These are phyloP conservation scores for Aplysia californica DNA, from an alignment of 1,140 invertebrate species.

Conservation along the genomic window DNA sequence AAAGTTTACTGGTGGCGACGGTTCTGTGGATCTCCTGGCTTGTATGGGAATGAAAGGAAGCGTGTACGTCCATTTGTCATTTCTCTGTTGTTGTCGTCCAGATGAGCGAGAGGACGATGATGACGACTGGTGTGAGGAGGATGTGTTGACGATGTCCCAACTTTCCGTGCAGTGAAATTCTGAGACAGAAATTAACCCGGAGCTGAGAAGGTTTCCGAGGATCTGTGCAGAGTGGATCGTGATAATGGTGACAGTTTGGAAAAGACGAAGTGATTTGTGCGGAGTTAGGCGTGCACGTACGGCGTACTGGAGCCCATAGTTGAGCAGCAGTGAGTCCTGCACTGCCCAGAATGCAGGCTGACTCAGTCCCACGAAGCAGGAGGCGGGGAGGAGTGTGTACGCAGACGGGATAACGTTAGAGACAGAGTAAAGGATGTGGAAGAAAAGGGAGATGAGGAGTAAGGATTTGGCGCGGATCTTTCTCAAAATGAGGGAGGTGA, in stretches of 20 bases:
- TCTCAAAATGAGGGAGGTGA: conserved; percentile 26
- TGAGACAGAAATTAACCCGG: conserved; percentile 40
- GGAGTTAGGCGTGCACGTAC: conserved; percentile 30
- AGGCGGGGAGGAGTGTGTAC: conserved; percentile 43
- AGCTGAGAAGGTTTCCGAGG: conserved; percentile 41
- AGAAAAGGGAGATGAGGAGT: conserved; percentile 37
- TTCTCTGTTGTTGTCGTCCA: not conserved
- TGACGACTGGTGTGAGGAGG: not conserved
- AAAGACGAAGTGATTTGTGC: conserved; percentile 36
- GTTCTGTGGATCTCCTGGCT: conserved; percentile 21
- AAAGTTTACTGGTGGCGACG: conserved; percentile 33
- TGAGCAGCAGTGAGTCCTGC: conserved; percentile 38
- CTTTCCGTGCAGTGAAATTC: conserved; percentile 36
- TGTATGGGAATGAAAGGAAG: conserved; percentile 41
- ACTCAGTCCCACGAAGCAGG: conserved; percentile 38
- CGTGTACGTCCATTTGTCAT: conserved; percentile 42
- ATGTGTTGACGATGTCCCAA: conserved; percentile 18
- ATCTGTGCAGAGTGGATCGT: conserved; percentile 45
- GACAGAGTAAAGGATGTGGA: conserved; percentile 43
- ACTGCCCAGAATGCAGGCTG: conserved; percentile 43
- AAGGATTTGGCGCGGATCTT: conserved; percentile 38
- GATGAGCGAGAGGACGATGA: not conserved
- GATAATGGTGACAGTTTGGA: conserved; percentile 39
- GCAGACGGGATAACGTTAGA: conserved; percentile 42
- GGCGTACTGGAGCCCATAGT: conserved; percentile 41